A percentile compares a stretch with the other conserved stretches of the same genome.
phyloP scores from a whole-genome alignment of 2,888 invertebrate species.

The Ormyrus rosae region DNA sequence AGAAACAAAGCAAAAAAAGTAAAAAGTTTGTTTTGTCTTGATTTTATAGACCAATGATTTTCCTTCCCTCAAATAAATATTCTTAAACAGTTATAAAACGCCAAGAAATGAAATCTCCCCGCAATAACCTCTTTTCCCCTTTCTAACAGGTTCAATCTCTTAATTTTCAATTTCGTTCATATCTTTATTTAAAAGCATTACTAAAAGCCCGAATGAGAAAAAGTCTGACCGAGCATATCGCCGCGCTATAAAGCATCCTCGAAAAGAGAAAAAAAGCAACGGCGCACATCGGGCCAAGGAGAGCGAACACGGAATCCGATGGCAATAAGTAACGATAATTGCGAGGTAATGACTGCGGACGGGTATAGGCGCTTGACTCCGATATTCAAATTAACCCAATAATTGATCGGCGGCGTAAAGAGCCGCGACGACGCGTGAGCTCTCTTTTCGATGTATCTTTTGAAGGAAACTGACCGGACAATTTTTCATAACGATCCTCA shows the following conservation, averaged over 20 bases:
- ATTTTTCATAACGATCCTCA: slow-evolving; percentile 58
- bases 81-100: no score
- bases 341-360: slow-evolving; percentile 69
- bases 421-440: not conserved
- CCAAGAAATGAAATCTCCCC: no score
- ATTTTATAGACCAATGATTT: no score
- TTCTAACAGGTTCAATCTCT: no score
- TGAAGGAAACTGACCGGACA: slow-evolving; percentile 35
- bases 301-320: slow-evolving; percentile 62
- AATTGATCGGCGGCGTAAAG: slow-evolving; percentile 72
- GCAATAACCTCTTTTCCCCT: no score
- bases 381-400: slow-evolving; percentile 75
- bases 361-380: slow-evolving; percentile 63
- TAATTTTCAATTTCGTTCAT: no score
- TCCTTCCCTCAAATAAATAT: no score
- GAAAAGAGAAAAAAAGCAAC: slow-evolving; percentile 19
- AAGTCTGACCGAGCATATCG: not conserved
- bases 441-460: slow-evolving; percentile 61
- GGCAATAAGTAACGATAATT: slow-evolving; percentile 74
- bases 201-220: not conserved
- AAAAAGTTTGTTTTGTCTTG: no score
- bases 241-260: slow-evolving; percentile 3
- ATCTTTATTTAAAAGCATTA: no score
- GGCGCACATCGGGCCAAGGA: slow-evolving; percentile 41
- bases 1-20: no score